These are phyloP conservation scores for Formica selysi DNA, from an alignment of 1,140 invertebrate genomes.

Conservation along the genomic window DNA sequence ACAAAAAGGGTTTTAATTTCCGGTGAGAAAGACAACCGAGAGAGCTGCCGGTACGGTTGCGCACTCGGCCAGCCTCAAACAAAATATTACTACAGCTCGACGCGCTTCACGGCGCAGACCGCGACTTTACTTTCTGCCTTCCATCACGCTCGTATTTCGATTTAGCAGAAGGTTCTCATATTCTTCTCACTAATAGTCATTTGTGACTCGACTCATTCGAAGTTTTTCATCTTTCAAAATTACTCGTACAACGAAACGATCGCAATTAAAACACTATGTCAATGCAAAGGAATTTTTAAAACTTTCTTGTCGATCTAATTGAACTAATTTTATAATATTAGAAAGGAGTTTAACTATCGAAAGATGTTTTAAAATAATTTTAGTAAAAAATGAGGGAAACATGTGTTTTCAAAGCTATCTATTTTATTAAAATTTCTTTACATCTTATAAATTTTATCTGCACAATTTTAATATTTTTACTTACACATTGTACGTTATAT, in stretches of 20 bases:
- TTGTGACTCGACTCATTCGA: too few species aligned
- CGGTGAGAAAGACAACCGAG: constrained; percentile 82
- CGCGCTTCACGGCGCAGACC: constrained; percentile 65
- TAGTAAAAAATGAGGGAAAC: not conserved
- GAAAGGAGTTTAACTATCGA: not conserved
- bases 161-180: constrained; percentile 37
- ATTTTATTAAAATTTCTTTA: not conserved
- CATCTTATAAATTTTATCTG: not conserved
- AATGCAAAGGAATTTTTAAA: not conserved
- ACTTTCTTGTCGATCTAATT: not conserved
- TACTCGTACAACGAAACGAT: not conserved
- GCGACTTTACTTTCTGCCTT: constrained; percentile 47
- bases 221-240: constrained; percentile 1
- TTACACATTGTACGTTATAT: not conserved
- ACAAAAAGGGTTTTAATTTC: constrained; percentile 84
- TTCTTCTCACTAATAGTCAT: not conserved
- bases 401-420: not conserved
- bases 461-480: not conserved
- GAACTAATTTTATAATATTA: not conserved
- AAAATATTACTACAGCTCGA: constrained; percentile 79
- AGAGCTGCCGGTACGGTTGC: constrained; percentile 49
- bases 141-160: constrained; percentile 41
- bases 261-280: not conserved
- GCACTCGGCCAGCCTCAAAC: constrained; percentile 74
- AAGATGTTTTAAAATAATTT: constrained; percentile 13